Evolutionary conservation across 2,797 vertebrate species (phyloP).

Genomic region (Chelonia mydas): DNA sequence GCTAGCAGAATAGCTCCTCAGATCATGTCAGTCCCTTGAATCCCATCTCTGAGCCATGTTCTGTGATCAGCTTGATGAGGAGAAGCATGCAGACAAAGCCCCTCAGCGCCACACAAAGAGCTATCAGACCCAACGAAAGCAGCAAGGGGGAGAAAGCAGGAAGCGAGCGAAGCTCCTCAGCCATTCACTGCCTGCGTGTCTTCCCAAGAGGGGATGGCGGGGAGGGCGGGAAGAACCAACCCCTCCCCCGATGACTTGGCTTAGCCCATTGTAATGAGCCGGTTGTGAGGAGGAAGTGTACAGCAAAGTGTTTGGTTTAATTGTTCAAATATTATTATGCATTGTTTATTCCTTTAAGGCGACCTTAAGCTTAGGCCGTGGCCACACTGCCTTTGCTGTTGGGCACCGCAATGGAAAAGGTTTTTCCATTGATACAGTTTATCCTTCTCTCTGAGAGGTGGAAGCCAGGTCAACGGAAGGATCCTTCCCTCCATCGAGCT

Average conservation of each 20-base stretch:
- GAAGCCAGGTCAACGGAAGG: background rate
- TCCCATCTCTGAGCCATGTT: conserved; percentile 20
- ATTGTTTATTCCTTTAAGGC: conserved; percentile 60
- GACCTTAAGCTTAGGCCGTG: background rate
- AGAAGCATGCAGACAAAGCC: conserved; percentile 47
- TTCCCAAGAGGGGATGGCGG: background rate
- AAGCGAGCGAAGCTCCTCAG: conserved; percentile 21
- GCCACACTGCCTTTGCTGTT: background rate
- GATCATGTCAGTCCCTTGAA: conserved; percentile 37
- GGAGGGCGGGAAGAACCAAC: background rate
- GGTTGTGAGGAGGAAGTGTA: conserved; percentile 54
- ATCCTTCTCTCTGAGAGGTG: background rate
- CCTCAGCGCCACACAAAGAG: conserved; percentile 46
- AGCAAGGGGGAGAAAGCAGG: conserved; percentile 10
- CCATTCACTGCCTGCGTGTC: conserved; percentile 8
- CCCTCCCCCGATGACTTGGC: conserved; percentile 53
- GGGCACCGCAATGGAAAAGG: no score
- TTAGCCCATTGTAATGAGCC: conserved; percentile 61
- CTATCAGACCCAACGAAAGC: conserved; percentile 35
- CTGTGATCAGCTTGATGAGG: conserved; percentile 30
- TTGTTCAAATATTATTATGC: conserved; percentile 72
- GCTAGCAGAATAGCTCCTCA: conserved; percentile 42
- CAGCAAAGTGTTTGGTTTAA: conserved; percentile 65
- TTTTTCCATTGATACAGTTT: background rate
- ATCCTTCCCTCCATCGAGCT: background rate